Conservation (phyloP, 1,140 invertebrate genomes). For the Amyelois transitella region DNA sequence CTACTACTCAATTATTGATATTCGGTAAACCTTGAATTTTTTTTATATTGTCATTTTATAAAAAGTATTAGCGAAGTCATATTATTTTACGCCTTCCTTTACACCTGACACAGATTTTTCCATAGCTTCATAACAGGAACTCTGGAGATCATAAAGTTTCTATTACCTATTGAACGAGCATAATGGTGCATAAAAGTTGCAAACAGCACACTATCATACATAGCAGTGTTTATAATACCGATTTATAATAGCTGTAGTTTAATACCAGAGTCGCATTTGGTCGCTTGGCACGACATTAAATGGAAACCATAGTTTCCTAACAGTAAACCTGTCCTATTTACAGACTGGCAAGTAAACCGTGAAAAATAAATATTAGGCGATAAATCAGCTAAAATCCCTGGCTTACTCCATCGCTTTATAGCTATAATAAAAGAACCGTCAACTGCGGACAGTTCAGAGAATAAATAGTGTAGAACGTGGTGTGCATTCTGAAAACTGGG, state of each 20-base stretch:
- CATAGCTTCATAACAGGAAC: slow-evolving; percentile 21
- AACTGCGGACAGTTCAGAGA: slow-evolving; percentile 51
- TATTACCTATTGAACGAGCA: slow-evolving; percentile 34
- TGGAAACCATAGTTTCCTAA: slow-evolving; percentile 27
- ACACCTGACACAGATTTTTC: slow-evolving; percentile 29
- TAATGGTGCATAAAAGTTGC: slow-evolving; percentile 40
- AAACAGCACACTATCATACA: slow-evolving; percentile 13
- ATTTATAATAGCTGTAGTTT: neutral
- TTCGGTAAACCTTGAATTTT: no score
- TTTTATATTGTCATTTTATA: no score
- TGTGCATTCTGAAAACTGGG: slow-evolving; percentile 44
- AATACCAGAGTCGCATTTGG: slow-evolving; percentile 5
- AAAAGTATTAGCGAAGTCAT: no score
- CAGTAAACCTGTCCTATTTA: slow-evolving; percentile 42
- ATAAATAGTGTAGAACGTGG: slow-evolving; percentile 55
- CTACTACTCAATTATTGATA: no score
- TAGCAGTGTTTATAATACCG: neutral
- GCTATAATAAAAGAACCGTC: slow-evolving; percentile 70
- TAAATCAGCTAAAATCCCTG: slow-evolving; percentile 62
- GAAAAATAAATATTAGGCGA: slow-evolving; percentile 67
- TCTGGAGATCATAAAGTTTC: slow-evolving; percentile 54
- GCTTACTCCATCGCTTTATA: slow-evolving; percentile 58
- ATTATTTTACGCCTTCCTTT: slow-evolving; percentile 25
- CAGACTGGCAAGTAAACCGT: slow-evolving; percentile 48
- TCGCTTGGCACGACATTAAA: slow-evolving; percentile 2